phyloP scores from a whole-genome alignment of 2,888 invertebrate genomes.

The Monochamus alternatus region DNA sequence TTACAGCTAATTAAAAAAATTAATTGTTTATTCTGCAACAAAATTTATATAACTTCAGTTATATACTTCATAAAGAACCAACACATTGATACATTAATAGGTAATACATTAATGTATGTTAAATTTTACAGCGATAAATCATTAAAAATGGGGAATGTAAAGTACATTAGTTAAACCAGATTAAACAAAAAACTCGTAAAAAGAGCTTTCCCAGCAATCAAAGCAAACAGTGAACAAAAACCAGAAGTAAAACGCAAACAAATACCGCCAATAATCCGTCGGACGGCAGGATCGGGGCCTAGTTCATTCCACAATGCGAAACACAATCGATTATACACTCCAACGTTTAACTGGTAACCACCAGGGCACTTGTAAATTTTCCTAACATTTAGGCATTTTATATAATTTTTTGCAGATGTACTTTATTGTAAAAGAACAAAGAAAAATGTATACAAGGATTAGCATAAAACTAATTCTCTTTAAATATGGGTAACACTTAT shows the following conservation, averaged over 20 bases:
- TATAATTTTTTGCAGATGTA: background rate
- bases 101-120: constrained; percentile 36
- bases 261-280: constrained; percentile 60
- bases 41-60: too few relatives aligned
- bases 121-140: constrained; percentile 45
- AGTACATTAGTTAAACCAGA: constrained; percentile 57
- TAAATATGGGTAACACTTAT: too few relatives aligned
- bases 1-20: too few relatives aligned
- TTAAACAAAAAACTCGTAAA: constrained; percentile 57
- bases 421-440: too few relatives aligned
- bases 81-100: constrained; percentile 16
- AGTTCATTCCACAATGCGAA: constrained; percentile 62
- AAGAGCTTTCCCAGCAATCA: constrained; percentile 53
- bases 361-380: constrained; percentile 33
- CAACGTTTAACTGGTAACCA: constrained; percentile 46
- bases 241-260: constrained; percentile 57
- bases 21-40: too few relatives aligned
- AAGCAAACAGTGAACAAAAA: constrained; percentile 57
- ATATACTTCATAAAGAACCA: background rate
- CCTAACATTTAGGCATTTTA: constrained; percentile 3
- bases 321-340: constrained; percentile 63
- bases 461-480: too few relatives aligned
- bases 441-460: too few relatives aligned
- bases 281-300: constrained; percentile 56
- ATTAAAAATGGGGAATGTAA: constrained; percentile 52